phyloP scores from a whole-genome alignment of 2,113 vertebrate genomes.

The Zosterops japonicus region DNA sequence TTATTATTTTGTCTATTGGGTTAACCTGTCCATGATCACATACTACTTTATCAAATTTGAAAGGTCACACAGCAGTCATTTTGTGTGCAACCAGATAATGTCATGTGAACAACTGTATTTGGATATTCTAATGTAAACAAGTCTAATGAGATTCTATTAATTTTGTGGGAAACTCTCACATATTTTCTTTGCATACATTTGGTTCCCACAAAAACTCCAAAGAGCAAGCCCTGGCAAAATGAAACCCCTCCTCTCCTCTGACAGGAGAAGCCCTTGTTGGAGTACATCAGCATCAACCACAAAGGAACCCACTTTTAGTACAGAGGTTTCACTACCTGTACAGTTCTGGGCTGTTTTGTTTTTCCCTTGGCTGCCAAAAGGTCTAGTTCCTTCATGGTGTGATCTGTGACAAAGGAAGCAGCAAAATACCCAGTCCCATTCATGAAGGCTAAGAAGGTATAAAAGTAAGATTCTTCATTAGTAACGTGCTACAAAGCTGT shows the following conservation, averaged over 20 bases:
- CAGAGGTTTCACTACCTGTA: not conserved
- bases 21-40: not conserved
- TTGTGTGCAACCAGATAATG: not conserved
- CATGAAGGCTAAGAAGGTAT: not conserved
- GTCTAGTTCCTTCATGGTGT: not conserved
- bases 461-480: not conserved
- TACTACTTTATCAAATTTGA: not conserved
- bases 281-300: not conserved
- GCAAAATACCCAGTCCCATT: not conserved
- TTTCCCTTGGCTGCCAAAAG: not conserved
- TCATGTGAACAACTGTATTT: conserved; percentile 44
- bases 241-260: not conserved
- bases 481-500: not conserved
- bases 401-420: not conserved
- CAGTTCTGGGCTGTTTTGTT: not conserved
- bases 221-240: not conserved
- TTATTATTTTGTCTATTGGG: conserved; percentile 29
- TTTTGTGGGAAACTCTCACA: conserved; percentile 45
- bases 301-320: not conserved
- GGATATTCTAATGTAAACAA: conserved; percentile 53
- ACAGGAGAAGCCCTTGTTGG: not conserved
- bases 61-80: conserved; percentile 39
- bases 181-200: not conserved
- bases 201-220: not conserved
- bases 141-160: conserved; percentile 27